Evolutionary conservation across 2,888 invertebrate species (phyloP), one percentile per base, ranked within the genome.

Genomic region (Drosophila mercatorum): DNA sequence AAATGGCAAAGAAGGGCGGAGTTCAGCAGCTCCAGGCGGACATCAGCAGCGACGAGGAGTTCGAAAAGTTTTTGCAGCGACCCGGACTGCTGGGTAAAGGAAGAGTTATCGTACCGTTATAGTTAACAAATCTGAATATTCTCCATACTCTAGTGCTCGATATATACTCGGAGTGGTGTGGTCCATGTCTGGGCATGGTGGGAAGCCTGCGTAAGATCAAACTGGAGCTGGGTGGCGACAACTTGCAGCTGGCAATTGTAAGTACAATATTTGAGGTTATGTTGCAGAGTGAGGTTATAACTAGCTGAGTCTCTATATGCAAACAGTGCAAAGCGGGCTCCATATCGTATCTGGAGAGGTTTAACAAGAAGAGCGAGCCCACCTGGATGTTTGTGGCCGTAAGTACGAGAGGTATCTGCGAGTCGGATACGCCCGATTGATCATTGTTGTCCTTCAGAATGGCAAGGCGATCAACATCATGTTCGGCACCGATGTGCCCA

Each of bases 161-260:
- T 91, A 95, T 98, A 36, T 98, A 97, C 92, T 96, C 97, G 17
- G 97, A 97, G 77, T 98, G 98, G 98, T 96, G 97, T 90, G 98
- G 98, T 0, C 97, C 98, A 0, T 98, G 98, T 91, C 92, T 95
- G 73, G 97, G 97, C 46, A 97, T 98, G 97, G 94, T 96, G 58
- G 96, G 96, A 52, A 96, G 96, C 91, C 94, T 98, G 81, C 96
- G 96, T 92, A 97, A 97, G 93, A 94, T 98, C 80, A 98, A 98
- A 92, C 94, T 98, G 83, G 98, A 98, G 93, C 93, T 97, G 22
- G 97, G 97, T 10, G 98, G 98, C 57, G 97, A 97, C 88, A 92
- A 92, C 86, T 93, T 98, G 52, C 95, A 95, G 79, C 94, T 97
- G 80, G 97, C 97, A 5, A 94, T 96, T 62, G 93, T 92, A 89